Conservation (phyloP, 2,888 invertebrate species). For the Eupeodes latifasciatus region DNA sequence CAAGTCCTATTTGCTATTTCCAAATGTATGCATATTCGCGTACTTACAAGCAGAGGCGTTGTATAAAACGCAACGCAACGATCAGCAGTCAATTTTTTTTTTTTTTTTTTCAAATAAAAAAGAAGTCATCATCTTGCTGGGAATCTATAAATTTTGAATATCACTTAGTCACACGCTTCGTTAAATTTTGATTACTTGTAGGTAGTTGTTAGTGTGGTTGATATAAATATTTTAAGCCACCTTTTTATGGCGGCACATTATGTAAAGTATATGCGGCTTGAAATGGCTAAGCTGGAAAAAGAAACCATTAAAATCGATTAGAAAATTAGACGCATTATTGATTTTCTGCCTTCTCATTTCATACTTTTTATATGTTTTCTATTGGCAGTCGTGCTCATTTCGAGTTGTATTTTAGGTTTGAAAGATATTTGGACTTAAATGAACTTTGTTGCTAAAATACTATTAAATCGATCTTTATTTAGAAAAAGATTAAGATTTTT, state of each 20-base stretch:
- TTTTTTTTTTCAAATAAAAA: neutral
- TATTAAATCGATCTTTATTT: too few relatives aligned
- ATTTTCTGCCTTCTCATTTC: slow-evolving; percentile 40
- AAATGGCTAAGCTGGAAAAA: slow-evolving; percentile 39
- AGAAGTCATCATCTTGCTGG: slow-evolving; percentile 14
- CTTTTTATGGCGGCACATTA: slow-evolving; percentile 29
- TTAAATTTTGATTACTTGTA: slow-evolving; percentile 63
- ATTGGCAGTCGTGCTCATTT: neutral
- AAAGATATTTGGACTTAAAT: neutral
- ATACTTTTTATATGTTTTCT: neutral
- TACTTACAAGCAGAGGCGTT: slow-evolving; percentile 17
- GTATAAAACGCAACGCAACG: neutral
- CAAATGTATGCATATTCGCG: neutral
- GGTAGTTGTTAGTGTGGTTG: slow-evolving; percentile 8
- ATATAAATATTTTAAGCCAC: slow-evolving; percentile 42
- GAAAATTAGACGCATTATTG: slow-evolving; percentile 63
- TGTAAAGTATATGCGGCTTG: slow-evolving; percentile 50
- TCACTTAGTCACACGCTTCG: slow-evolving; percentile 66
- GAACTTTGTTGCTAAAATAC: too few relatives aligned
- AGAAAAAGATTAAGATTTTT: too few relatives aligned
- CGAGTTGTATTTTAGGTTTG: too few relatives aligned
- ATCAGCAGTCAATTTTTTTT: neutral
- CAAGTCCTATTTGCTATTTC: neutral
- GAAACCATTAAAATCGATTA: slow-evolving; percentile 52
- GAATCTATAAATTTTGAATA: slow-evolving; percentile 61